phyloP scores from a whole-genome alignment of 2,113 vertebrate genomes.

The Nibea albiflora region DNA sequence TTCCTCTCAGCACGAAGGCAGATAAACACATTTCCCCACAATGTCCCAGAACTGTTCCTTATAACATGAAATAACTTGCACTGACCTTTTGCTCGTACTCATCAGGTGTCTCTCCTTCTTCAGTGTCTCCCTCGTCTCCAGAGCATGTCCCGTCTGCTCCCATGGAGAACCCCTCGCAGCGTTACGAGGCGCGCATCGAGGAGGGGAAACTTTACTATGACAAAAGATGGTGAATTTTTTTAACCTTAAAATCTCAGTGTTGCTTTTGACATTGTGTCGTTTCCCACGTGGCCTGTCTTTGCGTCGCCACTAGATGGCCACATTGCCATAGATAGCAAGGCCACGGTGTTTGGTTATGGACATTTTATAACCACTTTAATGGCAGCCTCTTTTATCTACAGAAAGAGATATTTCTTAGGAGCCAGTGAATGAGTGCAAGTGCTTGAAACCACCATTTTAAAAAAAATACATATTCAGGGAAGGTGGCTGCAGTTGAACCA shows the following conservation, averaged over 20 bases:
- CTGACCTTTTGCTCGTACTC: not conserved
- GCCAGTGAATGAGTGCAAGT: constrained; percentile 6
- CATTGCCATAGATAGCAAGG: constrained; percentile 10
- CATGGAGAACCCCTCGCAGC: constrained; percentile 91
- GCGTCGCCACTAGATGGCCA: constrained; percentile 76
- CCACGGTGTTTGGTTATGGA: not conserved
- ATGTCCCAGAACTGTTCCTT: not conserved
- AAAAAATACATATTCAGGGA: constrained; percentile 27
- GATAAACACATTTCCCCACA: constrained; percentile 6
- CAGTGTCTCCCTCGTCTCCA: constrained; percentile 94
- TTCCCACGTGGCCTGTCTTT: not conserved
- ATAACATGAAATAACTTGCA: not conserved
- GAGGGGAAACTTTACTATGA: constrained; percentile 99
- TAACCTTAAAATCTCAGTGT: not conserved
- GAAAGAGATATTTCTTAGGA: constrained; percentile 19
- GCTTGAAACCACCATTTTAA: constrained; percentile 37
- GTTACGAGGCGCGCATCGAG: constrained; percentile 97
- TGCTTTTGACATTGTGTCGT: not conserved
- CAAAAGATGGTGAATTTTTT: constrained; percentile 92
- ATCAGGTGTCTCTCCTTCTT: constrained; percentile 25
- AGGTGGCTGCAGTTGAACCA: constrained; percentile 12
- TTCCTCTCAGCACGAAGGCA: not conserved
- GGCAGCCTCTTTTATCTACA: constrained; percentile 18
- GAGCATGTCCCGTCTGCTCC: constrained; percentile 93
- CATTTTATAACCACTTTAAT: constrained; percentile 12